A percentile compares a stretch with the other conserved stretches of the same genome.
Conservation (phyloP, 2,113 vertebrate genomes). For the Theristicus caerulescens region DNA sequence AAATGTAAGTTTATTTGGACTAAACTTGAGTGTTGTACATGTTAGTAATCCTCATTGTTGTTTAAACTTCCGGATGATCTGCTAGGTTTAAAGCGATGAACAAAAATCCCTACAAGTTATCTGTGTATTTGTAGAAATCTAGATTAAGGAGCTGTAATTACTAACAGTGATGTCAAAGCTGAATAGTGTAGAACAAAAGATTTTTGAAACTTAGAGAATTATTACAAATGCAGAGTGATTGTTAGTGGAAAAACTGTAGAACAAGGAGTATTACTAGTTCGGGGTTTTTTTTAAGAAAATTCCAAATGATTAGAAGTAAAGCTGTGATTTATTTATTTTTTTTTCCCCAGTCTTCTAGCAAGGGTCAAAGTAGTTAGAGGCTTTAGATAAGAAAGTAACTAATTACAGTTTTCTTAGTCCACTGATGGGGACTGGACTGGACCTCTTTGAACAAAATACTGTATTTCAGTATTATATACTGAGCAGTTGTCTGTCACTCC, state of each 20-base stretch:
- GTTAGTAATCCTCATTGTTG: background rate
- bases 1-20: background rate
- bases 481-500: background rate
- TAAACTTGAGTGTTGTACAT: background rate
- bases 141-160: background rate
- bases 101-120: background rate
- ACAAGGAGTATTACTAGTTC: background rate
- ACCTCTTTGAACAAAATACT: background rate
- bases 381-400: background rate
- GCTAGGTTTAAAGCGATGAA: background rate
- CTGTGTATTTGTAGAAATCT: background rate
- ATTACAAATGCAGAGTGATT: background rate
- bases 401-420: background rate
- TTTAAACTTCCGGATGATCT: background rate
- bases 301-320: background rate
- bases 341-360: too few relatives aligned
- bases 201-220: background rate
- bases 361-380: background rate
- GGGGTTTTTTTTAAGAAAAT: background rate
- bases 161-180: background rate
- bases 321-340: background rate
- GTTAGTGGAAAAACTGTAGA: background rate
- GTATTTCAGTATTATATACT: background rate
- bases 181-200: background rate
- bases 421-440: background rate